phyloP scores from a whole-genome alignment of 2,888 invertebrate species.

The Listrodromus nycthemerus region DNA sequence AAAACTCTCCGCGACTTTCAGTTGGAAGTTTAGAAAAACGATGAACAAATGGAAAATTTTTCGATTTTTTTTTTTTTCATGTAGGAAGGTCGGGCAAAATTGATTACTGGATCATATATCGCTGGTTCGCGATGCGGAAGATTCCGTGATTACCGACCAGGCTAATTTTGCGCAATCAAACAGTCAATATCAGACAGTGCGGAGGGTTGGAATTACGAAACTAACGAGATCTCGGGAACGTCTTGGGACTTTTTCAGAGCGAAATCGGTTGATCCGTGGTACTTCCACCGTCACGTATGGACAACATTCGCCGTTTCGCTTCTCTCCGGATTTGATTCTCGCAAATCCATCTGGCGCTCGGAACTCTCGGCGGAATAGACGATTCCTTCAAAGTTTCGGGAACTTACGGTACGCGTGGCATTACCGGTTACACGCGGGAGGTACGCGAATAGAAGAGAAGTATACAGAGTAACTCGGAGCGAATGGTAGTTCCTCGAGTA shows the following conservation, averaged over 20 bases:
- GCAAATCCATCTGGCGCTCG: constrained; percentile 50
- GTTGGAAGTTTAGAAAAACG: background rate
- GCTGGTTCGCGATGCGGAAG: background rate
- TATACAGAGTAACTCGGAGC: constrained; percentile 24
- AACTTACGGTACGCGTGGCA: constrained; percentile 40
- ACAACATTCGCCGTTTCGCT: constrained; percentile 23
- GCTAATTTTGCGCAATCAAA: background rate
- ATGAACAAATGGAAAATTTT: background rate
- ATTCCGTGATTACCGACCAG: background rate
- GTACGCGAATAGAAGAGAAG: constrained; percentile 50
- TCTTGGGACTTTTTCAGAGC: background rate
- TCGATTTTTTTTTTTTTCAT: background rate
- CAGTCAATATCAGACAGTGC: background rate
- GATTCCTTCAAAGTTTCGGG: constrained; percentile 43
- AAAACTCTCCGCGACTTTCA: background rate
- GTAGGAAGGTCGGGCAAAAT: background rate
- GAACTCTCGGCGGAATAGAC: constrained; percentile 43
- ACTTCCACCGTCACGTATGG: constrained; percentile 31
- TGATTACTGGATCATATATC: background rate
- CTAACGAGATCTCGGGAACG: background rate
- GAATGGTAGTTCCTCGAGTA: constrained; percentile 38
- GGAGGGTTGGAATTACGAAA: background rate
- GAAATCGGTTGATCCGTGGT: constrained; percentile 44
- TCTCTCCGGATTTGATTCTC: constrained; percentile 47
- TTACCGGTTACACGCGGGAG: constrained; percentile 26